These are phyloP conservation scores for Gavialis gangeticus DNA, from an alignment of 2,113 vertebrate genomes.

Conservation along the genomic window DNA sequence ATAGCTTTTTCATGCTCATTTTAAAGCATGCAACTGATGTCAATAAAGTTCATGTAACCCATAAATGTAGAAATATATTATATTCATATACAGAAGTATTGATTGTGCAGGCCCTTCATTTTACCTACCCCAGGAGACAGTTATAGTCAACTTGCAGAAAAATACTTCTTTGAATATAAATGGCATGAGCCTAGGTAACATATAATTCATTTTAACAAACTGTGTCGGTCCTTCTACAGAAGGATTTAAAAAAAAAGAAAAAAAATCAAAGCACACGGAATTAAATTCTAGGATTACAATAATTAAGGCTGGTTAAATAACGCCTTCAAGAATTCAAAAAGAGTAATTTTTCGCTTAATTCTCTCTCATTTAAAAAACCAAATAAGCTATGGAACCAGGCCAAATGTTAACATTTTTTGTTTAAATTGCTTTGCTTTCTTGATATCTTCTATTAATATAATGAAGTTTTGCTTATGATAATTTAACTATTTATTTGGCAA, in stretches of 20 bases:
- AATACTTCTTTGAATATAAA: background rate
- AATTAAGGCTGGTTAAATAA: conserved; percentile 57
- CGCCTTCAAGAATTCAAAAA: conserved; percentile 44
- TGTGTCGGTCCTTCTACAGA: conserved; percentile 26
- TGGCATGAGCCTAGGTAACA: background rate
- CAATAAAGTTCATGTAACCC: background rate
- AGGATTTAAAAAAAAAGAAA: conserved; percentile 52
- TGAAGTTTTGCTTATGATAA: background rate
- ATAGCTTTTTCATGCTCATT: background rate
- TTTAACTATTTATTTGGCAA: background rate
- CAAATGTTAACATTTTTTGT: background rate
- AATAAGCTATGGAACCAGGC: background rate
- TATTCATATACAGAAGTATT: background rate
- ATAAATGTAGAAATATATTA: background rate
- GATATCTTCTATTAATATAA: background rate
- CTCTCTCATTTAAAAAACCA: background rate
- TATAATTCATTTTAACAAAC: conserved; percentile 47
- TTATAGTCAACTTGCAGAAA: conserved; percentile 46
- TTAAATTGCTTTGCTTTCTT: background rate
- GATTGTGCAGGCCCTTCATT: background rate
- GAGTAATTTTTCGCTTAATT: background rate
- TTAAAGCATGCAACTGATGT: background rate
- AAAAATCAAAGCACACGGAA: conserved; percentile 55
- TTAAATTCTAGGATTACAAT: conserved; percentile 53
- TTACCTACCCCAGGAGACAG: conserved; percentile 71